Conservation (phyloP, 2,113 vertebrate species). For the Osmerus mordax region DNA sequence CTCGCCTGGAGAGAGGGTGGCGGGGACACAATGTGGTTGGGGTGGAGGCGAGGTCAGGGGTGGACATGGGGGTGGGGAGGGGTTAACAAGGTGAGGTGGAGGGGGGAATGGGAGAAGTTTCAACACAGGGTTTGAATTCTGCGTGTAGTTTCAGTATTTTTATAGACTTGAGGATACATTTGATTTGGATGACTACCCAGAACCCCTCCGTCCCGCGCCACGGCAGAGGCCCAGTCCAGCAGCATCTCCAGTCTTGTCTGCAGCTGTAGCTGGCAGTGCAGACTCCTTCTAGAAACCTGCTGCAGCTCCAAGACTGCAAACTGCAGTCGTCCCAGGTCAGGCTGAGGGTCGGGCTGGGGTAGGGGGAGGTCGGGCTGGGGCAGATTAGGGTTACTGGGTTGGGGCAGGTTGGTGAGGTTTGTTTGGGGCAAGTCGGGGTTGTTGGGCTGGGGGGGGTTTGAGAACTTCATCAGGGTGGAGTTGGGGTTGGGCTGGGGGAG, state of each 20-base stretch:
- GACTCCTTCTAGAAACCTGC: slow-evolving; percentile 60
- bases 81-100: neutral
- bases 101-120: neutral
- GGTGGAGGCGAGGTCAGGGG: neutral
- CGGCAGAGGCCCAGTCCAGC: slow-evolving; percentile 49
- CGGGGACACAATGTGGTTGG: neutral
- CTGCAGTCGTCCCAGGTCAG: slow-evolving; percentile 47
- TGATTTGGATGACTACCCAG: slow-evolving; percentile 61
- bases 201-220: slow-evolving; percentile 68
- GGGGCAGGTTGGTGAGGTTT: too few species aligned
- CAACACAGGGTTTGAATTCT: neutral
- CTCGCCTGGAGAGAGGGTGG: slow-evolving; percentile 64
- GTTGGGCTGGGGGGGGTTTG: slow-evolving; percentile 5
- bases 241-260: slow-evolving; percentile 69
- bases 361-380: neutral
- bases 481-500: too few species aligned
- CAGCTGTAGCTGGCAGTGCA: slow-evolving; percentile 71
- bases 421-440: neutral
- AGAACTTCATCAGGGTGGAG: too few species aligned
- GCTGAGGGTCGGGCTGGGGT: slow-evolving; percentile 20
- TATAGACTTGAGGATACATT: too few species aligned
- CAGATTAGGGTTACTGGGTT: too few species aligned
- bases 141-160: neutral
- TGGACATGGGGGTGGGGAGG: neutral
- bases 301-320: slow-evolving; percentile 65